phyloP scores from a whole-genome alignment of 37 sponge, comb jelly and placozoan species.

The Beroe forskalii region DNA sequence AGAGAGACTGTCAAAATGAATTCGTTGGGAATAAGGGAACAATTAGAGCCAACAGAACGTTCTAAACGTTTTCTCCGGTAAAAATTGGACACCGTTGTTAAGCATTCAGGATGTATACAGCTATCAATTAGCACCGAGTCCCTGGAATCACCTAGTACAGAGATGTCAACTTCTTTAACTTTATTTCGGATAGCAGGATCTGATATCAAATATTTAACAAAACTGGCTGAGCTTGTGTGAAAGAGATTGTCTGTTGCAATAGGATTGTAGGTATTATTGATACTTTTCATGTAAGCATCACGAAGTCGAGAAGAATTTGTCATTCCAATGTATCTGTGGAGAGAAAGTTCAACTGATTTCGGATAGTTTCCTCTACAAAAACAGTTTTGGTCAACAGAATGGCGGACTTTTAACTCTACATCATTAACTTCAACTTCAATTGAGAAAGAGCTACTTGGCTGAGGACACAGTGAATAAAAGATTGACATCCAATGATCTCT shows the following conservation, averaged over 20 bases:
- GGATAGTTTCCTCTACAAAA: background rate
- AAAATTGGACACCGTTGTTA: background rate
- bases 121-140: background rate
- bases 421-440: background rate
- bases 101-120: background rate
- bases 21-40: background rate
- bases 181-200: background rate
- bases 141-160: background rate
- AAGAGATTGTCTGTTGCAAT: background rate
- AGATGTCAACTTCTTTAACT: background rate
- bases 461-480: background rate
- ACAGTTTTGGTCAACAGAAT: background rate
- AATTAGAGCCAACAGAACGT: background rate
- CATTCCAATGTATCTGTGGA: background rate
- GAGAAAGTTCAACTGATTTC: background rate
- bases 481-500: slow-evolving; percentile 64
- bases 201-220: background rate
- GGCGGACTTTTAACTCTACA: background rate
- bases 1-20: background rate
- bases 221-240: background rate
- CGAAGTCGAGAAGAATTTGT: background rate
- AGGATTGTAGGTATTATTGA: background rate
- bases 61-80: background rate
- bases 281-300: background rate
- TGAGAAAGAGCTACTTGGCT: background rate